Percentiles rank a stretch among this genome's conserved stretches.
Evolutionary conservation across 2,888 invertebrate genomes (phyloP).

Genomic region (Oxycera nigricornis): DNA sequence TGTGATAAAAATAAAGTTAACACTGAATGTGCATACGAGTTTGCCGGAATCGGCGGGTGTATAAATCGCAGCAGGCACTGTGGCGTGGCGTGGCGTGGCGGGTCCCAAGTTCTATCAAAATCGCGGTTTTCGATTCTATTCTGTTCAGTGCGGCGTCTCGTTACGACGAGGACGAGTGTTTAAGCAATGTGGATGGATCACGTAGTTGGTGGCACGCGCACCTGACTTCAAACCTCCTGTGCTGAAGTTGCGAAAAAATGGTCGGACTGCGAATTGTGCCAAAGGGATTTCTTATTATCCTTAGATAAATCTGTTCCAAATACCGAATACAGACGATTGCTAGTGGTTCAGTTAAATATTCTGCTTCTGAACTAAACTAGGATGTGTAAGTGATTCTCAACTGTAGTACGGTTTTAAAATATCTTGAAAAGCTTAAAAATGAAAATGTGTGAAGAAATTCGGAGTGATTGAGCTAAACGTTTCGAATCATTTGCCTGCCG

Average conservation of each 20-base stretch:
- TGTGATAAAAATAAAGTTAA: constrained; percentile 15
- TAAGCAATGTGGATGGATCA: not conserved
- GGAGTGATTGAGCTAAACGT: not conserved
- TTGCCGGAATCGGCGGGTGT: constrained; percentile 5
- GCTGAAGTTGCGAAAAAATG: not conserved
- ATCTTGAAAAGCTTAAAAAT: not conserved
- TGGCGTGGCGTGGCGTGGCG: not conserved
- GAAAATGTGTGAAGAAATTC: not conserved
- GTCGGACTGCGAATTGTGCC: too few species aligned
- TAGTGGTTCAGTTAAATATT: not conserved
- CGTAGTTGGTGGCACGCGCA: not conserved
- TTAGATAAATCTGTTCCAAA: too few species aligned
- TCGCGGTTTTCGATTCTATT: constrained; percentile 20
- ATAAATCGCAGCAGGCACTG: constrained; percentile 15
- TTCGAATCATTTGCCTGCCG: not conserved
- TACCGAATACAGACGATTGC: not conserved
- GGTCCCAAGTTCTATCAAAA: constrained; percentile 13
- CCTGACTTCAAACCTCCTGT: not conserved
- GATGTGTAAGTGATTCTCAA: too few species aligned
- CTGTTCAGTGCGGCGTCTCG: constrained; percentile 17
- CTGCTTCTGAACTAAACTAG: too few species aligned
- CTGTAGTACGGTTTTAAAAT: too few species aligned
- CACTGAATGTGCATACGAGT: not conserved
- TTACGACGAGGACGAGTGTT: not conserved
- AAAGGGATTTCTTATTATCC: too few species aligned